Percentiles rank a stretch among this genome's conserved stretches.
Conservation (phyloP, 2,888 invertebrate genomes). For the Esperia sulphurella region DNA sequence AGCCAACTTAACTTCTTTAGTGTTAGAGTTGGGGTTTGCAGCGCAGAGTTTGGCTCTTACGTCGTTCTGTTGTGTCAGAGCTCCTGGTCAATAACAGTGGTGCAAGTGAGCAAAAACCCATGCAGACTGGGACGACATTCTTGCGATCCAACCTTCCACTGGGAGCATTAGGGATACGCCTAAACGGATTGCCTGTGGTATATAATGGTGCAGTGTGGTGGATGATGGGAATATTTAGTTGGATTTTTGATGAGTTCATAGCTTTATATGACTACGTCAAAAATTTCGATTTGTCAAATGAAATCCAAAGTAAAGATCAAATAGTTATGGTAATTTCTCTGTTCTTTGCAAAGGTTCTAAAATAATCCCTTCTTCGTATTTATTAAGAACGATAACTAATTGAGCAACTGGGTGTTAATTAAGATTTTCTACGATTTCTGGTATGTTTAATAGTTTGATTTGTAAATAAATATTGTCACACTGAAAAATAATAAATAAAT, state of each 20-base stretch:
- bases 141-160: conserved; percentile 36
- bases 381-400: too few species aligned
- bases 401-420: too few species aligned
- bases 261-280: too few species aligned
- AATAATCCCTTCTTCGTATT: too few species aligned
- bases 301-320: too few species aligned
- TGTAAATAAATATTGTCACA: too few species aligned
- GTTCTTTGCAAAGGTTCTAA: too few species aligned
- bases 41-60: conserved; percentile 7
- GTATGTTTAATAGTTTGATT: too few species aligned
- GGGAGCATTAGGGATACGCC: conserved; percentile 45
- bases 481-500: too few species aligned
- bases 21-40: conserved; percentile 1
- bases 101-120: conserved; percentile 61
- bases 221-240: background rate
- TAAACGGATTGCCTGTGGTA: conserved; percentile 36
- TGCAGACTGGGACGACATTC: conserved; percentile 65
- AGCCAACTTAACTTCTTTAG: background rate
- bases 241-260: background rate
- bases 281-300: too few species aligned
- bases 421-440: too few species aligned
- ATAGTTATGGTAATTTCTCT: too few species aligned
- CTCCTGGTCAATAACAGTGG: conserved; percentile 60
- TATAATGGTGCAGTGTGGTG: conserved; percentile 1
- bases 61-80: conserved; percentile 7